Percentiles rank a stretch among this genome's conserved stretches.
Conservation (phyloP, 2,797 vertebrate species). For the Pseudopleuronectes americanus region DNA sequence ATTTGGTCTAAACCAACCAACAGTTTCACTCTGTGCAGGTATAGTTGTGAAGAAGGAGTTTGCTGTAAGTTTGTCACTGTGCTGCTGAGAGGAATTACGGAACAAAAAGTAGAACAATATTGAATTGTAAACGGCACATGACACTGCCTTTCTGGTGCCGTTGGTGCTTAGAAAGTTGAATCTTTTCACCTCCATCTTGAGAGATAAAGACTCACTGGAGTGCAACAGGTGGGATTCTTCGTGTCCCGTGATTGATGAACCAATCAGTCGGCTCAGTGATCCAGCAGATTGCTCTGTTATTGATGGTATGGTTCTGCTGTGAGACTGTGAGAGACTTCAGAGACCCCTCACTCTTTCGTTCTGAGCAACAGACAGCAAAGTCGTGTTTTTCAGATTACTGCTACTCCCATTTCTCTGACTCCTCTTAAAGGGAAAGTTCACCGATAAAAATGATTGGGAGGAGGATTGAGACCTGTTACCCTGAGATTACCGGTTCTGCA, state of each 20-base stretch:
- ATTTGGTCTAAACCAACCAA: constrained; percentile 4
- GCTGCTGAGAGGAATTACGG: no score
- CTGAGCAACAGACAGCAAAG: background rate
- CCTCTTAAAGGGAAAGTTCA: background rate
- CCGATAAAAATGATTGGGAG: constrained; percentile 11
- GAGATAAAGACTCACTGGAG: background rate
- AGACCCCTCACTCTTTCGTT: background rate
- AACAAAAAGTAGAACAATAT: background rate
- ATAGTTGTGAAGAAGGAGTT: background rate
- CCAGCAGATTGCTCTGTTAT: constrained; percentile 38
- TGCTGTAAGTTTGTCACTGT: background rate
- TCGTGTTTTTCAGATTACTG: background rate
- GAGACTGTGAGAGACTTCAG: background rate
- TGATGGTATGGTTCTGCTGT: constrained; percentile 1
- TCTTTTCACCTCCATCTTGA: constrained; percentile 9
- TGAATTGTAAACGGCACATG: background rate
- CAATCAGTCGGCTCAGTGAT: constrained; percentile 39
- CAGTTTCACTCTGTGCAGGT: constrained; percentile 20
- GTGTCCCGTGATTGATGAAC: constrained; percentile 38
- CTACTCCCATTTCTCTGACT: no score
- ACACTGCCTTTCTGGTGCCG: background rate
- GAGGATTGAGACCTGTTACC: background rate
- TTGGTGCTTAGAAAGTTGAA: background rate
- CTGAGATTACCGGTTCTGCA: background rate
- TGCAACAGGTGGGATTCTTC: constrained; percentile 12